Percentiles rank a stretch among this genome's conserved stretches.
phyloP scores from a whole-genome alignment of 2,797 vertebrate species.

The Brachyalestes nurse region DNA sequence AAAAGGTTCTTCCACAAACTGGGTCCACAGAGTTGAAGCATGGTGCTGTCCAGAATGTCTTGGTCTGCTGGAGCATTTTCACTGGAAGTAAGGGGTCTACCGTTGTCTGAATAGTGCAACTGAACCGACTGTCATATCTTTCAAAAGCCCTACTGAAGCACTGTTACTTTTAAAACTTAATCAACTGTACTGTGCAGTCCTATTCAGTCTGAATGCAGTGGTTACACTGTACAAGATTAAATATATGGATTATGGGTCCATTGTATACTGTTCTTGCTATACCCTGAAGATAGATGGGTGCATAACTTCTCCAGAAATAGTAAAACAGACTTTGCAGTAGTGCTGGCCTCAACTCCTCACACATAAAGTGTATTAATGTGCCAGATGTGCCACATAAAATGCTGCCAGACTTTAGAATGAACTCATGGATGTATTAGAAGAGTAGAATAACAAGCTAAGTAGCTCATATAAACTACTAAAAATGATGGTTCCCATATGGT shows the following conservation, averaged over 20 bases:
- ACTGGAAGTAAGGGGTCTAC: no score
- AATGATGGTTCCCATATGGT: background rate
- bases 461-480: background rate
- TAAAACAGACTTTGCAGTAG: background rate
- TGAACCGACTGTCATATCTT: background rate
- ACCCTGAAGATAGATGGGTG: background rate
- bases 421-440: background rate
- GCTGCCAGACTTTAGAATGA: background rate
- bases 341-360: background rate
- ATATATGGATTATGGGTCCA: background rate
- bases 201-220: no score
- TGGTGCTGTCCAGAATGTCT: no score
- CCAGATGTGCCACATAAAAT: slow-evolving; percentile 8
- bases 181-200: no score
- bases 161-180: no score
- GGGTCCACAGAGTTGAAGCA: no score
- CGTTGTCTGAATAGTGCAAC: background rate
- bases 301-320: background rate
- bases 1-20: no score
- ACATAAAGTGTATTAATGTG: slow-evolving; percentile 10
- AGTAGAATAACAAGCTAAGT: background rate
- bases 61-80: no score
- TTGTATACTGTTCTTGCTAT: background rate
- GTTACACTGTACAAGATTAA: no score
- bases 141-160: no score